Percentiles rank a stretch among this genome's conserved stretches.
Conservation (phyloP, 2,888 invertebrate genomes). For the Trichogramma evanescens region DNA sequence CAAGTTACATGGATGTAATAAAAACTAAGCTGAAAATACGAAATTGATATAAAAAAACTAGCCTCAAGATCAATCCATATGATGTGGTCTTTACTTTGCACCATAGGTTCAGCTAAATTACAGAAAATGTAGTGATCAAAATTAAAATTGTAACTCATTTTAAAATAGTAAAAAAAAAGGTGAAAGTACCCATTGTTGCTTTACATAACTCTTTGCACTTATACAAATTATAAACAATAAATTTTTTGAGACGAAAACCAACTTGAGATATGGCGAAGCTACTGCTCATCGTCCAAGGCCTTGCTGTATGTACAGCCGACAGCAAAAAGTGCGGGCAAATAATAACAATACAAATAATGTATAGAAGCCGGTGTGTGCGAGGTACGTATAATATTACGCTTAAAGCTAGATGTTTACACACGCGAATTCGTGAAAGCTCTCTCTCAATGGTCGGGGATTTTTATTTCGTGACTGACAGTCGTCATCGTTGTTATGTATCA, state of each 20-base stretch:
- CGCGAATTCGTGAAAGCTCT: no score
- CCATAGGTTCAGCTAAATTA: not conserved
- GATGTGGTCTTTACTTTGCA: conserved; percentile 40
- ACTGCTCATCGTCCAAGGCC: no score
- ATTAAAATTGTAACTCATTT: not conserved
- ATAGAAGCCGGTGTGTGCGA: not conserved
- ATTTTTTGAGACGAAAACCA: conserved; percentile 2
- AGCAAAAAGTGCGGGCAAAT: no score
- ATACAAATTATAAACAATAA: conserved; percentile 14
- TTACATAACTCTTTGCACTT: conserved; percentile 14
- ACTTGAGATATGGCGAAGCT: not conserved
- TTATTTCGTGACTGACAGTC: no score
- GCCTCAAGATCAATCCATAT: conserved; percentile 74
- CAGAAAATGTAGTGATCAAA: no score
- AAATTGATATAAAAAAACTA: conserved; percentile 17
- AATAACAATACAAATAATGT: not conserved
- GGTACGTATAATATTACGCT: no score
- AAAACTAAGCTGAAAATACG: not conserved
- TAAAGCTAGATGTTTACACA: no score
- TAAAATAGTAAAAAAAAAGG: not conserved
- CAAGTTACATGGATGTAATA: not conserved
- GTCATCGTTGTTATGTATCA: no score
- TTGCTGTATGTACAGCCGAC: no score
- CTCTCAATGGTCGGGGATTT: no score
- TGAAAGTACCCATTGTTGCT: conserved; percentile 12